These are phyloP conservation scores for Pangasius mekongensis DNA, from an alignment of 2,797 vertebrate genomes.

Conservation along the genomic window DNA sequence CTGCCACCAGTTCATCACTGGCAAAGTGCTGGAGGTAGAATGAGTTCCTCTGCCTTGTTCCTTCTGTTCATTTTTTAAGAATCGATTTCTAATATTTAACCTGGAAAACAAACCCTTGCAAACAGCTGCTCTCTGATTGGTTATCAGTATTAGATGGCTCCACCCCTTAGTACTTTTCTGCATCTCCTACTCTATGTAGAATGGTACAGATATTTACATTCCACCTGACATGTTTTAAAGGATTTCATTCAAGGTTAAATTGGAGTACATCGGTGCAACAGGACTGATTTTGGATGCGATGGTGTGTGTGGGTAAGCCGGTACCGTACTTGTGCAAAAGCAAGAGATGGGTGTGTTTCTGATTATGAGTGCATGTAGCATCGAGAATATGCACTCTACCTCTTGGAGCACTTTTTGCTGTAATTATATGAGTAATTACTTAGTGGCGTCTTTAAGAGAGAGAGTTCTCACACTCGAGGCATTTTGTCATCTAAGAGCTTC, in stretches of 20 bases:
- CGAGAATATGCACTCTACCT: neutral
- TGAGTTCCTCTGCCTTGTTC: too few relatives aligned
- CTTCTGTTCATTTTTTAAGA: neutral
- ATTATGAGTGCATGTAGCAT: neutral
- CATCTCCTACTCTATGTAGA: conserved; percentile 9
- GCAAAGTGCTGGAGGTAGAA: conserved; percentile 92
- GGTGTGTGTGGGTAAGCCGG: conserved; percentile 30
- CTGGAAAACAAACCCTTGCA: neutral
- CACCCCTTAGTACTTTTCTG: neutral
- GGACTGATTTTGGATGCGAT: neutral
- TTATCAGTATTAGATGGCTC: neutral
- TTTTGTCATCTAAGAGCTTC: neutral
- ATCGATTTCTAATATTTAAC: neutral
- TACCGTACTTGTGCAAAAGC: neutral
- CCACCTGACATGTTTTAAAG: neutral
- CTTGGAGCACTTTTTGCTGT: neutral
- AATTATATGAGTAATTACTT: conserved; percentile 16
- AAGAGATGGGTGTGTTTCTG: conserved; percentile 5
- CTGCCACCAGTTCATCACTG: conserved; percentile 93
- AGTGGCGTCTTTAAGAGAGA: neutral
- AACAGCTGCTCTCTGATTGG: conserved; percentile 3
- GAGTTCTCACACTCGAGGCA: conserved; percentile 7
- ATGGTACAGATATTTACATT: neutral
- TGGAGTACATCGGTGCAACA: neutral
- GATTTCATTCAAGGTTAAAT: neutral